Evolutionary conservation across 2,888 invertebrate species (phyloP).

Genomic region (Aspidiotus destructor): DNA sequence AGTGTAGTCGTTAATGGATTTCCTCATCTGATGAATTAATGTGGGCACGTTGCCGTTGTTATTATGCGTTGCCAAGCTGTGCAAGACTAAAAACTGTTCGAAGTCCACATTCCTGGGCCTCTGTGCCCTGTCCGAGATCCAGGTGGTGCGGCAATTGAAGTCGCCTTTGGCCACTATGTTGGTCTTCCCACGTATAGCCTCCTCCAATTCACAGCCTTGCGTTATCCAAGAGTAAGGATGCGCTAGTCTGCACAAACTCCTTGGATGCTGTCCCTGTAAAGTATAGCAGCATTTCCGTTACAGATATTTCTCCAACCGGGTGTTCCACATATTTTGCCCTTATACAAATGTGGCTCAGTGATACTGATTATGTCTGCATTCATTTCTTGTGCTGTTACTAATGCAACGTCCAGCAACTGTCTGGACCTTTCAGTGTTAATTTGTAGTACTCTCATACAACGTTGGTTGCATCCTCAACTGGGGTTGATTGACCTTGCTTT

Average conservation of each 20-base stretch:
- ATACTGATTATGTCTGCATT: not conserved
- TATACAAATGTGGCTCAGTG: not conserved
- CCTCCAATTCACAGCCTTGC: too few species aligned
- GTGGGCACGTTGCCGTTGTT: not conserved
- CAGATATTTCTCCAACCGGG: not conserved
- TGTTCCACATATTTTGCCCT: not conserved
- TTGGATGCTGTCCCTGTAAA: too few species aligned
- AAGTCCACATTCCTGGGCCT: not conserved
- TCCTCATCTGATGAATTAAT: not conserved
- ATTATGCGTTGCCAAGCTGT: not conserved
- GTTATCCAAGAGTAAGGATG: too few species aligned
- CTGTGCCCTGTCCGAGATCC: not conserved
- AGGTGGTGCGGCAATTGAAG: not conserved
- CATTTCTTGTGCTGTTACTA: not conserved
- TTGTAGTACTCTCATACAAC: too few species aligned
- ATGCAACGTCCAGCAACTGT: not conserved
- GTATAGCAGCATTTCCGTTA: not conserved
- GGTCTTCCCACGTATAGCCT: too few species aligned
- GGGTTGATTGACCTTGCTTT: too few species aligned
- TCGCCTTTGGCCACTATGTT: too few species aligned
- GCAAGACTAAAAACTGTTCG: not conserved
- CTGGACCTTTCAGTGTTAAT: not conserved
- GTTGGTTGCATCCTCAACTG: too few species aligned
- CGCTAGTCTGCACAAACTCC: not conserved
- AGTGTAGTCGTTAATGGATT: not conserved